Conservation (phyloP, 1,140 invertebrate genomes). For the Penaeus chinensis region DNA sequence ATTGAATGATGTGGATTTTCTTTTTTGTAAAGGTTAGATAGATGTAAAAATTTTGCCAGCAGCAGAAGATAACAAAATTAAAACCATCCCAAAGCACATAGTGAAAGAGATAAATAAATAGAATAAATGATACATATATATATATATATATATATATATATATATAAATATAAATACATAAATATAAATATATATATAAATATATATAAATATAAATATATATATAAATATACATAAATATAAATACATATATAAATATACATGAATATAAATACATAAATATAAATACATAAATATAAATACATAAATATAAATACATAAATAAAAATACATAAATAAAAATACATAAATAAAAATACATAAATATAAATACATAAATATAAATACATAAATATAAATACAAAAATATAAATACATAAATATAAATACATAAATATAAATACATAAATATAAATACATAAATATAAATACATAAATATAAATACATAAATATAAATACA, state of each 20-base stretch:
- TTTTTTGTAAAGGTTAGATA: no score
- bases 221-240: neutral
- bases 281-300: neutral
- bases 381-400: neutral
- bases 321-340: neutral
- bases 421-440: no score
- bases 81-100: neutral
- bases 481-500: no score
- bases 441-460: neutral
- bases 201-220: neutral
- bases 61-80: neutral
- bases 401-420: no score
- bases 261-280: neutral
- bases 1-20: no score
- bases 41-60: no score
- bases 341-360: neutral
- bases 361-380: neutral
- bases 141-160: slow-evolving; percentile 5
- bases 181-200: neutral
- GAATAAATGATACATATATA: neutral
- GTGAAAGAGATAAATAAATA: neutral
- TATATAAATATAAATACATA: slow-evolving; percentile 8
- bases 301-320: neutral
- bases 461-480: neutral
- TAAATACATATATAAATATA: slow-evolving; percentile 8